Base-by-base conservation (phyloP, 2,113 vertebrate genomes). In the Tetrax tetrax region DNA sequence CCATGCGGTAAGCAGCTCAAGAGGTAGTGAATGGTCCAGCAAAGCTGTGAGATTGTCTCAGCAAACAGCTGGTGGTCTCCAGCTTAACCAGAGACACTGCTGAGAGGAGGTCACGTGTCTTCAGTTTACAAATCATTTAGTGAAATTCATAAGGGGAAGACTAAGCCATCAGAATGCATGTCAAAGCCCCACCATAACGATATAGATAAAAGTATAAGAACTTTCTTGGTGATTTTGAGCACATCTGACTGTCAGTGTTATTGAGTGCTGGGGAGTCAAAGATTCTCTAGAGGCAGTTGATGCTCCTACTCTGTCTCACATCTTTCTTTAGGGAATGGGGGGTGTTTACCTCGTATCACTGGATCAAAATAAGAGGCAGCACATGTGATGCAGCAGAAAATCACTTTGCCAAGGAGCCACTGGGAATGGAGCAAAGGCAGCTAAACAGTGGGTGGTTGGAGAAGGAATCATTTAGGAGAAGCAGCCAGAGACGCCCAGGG, bases 21-120 rank as follows among this genome's bases (percentile, higher is more conserved):
- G 27, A 43, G 47, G 7, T 6, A 27, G 1, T 0, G 18, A 45
- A 19, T 8, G 5, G 17, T 6, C 12, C 11, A 35, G 37, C 1
- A 22, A 22, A 72, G 41, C 7, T 2, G 2, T 0, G 0, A 79
- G 56, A 20, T 22, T 22, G 14, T 41, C 33, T 51, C 37, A 38
- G 43, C 19, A 43, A 45, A 7, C 29, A 66, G 18, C 35, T 68
- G 12, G 3, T 13, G 12, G 35, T 48, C 56, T 66, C 24, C 79
- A 74, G 9, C 12, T 68, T 14, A 31, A n/a, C 6, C 56, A 45
- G 19, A 57, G 29, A 17, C 7, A 22, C 7, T 21, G 3, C 27
- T 54, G 25, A 51, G 50, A 56, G 12, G 12, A 23, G 10, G 14
- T 4, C 7, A 22, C 9, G 4, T 7, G 19, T 18, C 41, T 47